A percentile compares a stretch with the other conserved stretches of the same genome.
Conservation (phyloP, 2,888 invertebrate species). For the Ptychoptera albimana region DNA sequence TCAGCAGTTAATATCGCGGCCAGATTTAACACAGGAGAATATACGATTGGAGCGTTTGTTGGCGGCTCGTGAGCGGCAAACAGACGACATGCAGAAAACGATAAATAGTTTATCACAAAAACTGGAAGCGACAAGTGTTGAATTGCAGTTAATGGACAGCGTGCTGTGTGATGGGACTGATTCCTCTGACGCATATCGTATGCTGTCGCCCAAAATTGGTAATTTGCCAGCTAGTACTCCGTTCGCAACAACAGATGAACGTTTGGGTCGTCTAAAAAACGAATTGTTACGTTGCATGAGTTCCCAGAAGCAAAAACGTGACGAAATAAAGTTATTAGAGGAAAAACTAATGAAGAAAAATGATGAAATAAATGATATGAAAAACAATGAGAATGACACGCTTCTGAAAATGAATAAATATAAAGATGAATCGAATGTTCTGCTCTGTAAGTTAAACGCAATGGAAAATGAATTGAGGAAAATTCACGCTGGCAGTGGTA, state of each 20-base stretch:
- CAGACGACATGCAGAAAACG: conserved; percentile 20
- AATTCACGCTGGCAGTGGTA: conserved; percentile 32
- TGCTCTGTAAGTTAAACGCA: conserved; percentile 6
- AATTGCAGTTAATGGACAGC: conserved; percentile 26
- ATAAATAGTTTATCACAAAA: conserved; percentile 18
- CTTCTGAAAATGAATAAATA: conserved; percentile 19
- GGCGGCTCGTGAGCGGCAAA: conserved; percentile 21
- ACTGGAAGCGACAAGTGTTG: conserved; percentile 23
- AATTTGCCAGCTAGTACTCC: conserved; percentile 15
- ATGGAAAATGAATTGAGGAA: conserved; percentile 13
- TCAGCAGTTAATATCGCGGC: conserved; percentile 22
- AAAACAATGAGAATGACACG: conserved; percentile 24
- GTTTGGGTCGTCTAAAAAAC: conserved; percentile 28
- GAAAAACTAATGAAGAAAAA: conserved; percentile 20
- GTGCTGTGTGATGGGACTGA: conserved; percentile 20
- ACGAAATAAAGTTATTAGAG: conserved; percentile 34
- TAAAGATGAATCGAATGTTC: conserved; percentile 18
- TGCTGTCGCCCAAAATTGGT: conserved; percentile 10
- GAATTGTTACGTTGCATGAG: conserved; percentile 32
- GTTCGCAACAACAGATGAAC: conserved; percentile 27
- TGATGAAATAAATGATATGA: conserved; percentile 18
- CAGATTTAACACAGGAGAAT: conserved; percentile 22
- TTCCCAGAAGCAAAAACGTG: conserved; percentile 32
- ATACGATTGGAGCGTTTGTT: conserved; percentile 19
- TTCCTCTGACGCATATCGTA: conserved; percentile 12